Evolutionary conservation across 1,140 invertebrate genomes (phyloP), one percentile per base, ranked within the genome.

Genomic region (Heliconius himera): DNA sequence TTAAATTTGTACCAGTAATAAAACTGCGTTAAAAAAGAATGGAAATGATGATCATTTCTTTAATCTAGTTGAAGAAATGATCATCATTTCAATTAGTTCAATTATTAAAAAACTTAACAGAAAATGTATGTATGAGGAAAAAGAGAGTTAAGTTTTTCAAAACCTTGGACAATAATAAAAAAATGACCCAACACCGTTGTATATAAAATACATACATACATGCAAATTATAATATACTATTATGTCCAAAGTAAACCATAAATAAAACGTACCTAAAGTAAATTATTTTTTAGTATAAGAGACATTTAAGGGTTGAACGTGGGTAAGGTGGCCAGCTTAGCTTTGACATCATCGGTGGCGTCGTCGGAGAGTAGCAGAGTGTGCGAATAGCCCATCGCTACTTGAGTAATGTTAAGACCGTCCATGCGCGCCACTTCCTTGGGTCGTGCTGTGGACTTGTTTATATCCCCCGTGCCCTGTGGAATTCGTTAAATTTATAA

Each of bases 361-460:
- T 95, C 94, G 66, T 95, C 93, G 56, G 94, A 94, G 4, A 96
- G 86, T 11, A 98, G 92, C 78, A 98, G 90, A 1, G 97, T 97
- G 91, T 99, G 98, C 18, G 97, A 97, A 81, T 96, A 96, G 22
- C 98, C 98, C 96, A 98, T 98, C 11, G 97, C 94, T 20, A 99
- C 96, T 71, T 97, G 96, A 80, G 97, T 96, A 70, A 99, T 96
- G 91, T 98, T 97, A 38, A 98, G 94, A 60, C 97, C 97, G 72
- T 98, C 97, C 85, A 99, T 93, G 46, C 96, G 96, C 81, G 97
- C 97, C 20, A 98, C 97, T 95, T 99, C 98, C 92, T 98, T 97
- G n/a, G 98, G 98, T 51, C 96, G 96, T 5, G 98, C 97, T 20
- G 97, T 97, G 0, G 98, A 98, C 89, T 98, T 98, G 87, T 97